Percentiles rank a stretch among this genome's conserved stretches.
phyloP scores from a whole-genome alignment of 2,113 vertebrate genomes.

The Upupa epops region DNA sequence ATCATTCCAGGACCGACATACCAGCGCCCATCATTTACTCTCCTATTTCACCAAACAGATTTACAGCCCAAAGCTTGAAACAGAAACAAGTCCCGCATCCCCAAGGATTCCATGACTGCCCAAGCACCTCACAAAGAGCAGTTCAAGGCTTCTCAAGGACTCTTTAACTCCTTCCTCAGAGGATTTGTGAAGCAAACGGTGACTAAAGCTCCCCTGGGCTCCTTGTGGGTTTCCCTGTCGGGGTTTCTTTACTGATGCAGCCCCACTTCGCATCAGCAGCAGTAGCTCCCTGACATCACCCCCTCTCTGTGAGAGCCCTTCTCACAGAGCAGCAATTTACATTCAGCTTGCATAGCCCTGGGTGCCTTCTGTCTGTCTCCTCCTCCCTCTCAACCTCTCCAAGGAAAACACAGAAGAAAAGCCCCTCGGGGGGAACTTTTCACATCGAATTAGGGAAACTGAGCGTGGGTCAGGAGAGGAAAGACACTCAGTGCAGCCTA shows the following conservation, averaged over 20 bases:
- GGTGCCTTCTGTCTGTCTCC: constrained; percentile 29
- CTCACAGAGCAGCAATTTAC: constrained; percentile 27
- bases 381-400: background rate
- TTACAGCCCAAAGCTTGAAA: background rate
- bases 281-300: constrained; percentile 18
- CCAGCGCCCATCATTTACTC: too few species aligned
- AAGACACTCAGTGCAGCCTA: background rate
- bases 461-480: background rate
- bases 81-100: too few species aligned
- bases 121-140: background rate
- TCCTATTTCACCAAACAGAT: background rate
- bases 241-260: background rate
- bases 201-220: background rate
- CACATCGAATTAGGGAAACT: constrained; percentile 31
- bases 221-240: background rate
- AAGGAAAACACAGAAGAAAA: constrained; percentile 31
- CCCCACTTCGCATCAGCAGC: background rate
- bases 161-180: background rate
- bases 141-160: background rate
- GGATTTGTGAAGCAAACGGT: background rate
- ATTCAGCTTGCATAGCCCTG: constrained; percentile 28
- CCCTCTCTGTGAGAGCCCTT: constrained; percentile 29
- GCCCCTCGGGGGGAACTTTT: constrained; percentile 44
- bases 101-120: too few species aligned
- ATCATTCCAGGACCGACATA: too few species aligned